Evolutionary conservation across 2,113 vertebrate species (phyloP), one percentile per base, ranked within the genome.

Genomic region (Ornithorhynchus anatinus): DNA sequence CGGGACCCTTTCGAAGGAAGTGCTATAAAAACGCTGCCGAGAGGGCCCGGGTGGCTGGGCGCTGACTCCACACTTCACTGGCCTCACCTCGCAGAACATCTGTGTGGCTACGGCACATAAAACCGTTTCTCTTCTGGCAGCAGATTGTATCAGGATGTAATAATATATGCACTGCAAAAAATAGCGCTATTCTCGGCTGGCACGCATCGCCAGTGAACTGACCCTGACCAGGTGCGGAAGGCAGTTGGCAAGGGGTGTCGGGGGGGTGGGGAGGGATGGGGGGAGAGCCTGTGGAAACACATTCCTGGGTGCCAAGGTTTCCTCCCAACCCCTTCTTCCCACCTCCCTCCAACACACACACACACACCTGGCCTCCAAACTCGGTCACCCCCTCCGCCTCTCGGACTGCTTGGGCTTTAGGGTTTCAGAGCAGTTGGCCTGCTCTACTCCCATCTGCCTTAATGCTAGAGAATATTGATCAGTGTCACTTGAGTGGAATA

Each of bases 111-210:
- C 14, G 82, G 79, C 81, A 27, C 77, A 79, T 82, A 58, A 63
- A 86, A 86, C 73, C 72, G 86, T 89, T 90, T 89, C 79, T 58
- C 73, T 88, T 75, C 86, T 90, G 89, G 87, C 89, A 87, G 84
- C 83, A 20, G 7, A 43, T 85, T 88, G 86, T 88, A 85, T 81
- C 59, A 83, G 72, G 69, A 75, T 77, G 85, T 87, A 89, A 82
- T 84, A 88, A 86, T 59, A 79, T 1, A 52, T 19, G 0, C 73
- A 57, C 67, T 75, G 20, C 4, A 37, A n/a, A 78, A n/a, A 60
- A 58, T 2, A 52, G 25, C 42, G 67, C 75, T 84, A 0, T 83
- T 84, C 88, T 72, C 82, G 81, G 77, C 56, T 62, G 56, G 45
- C 54, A 56, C 37, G 63, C 8, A n/a, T 56, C 75, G 38, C 60